A percentile compares a stretch with the other conserved stretches of the same genome.
phyloP scores from a whole-genome alignment of 92 coral and sea anemone genomes.

The Virgularia gustaviana region DNA sequence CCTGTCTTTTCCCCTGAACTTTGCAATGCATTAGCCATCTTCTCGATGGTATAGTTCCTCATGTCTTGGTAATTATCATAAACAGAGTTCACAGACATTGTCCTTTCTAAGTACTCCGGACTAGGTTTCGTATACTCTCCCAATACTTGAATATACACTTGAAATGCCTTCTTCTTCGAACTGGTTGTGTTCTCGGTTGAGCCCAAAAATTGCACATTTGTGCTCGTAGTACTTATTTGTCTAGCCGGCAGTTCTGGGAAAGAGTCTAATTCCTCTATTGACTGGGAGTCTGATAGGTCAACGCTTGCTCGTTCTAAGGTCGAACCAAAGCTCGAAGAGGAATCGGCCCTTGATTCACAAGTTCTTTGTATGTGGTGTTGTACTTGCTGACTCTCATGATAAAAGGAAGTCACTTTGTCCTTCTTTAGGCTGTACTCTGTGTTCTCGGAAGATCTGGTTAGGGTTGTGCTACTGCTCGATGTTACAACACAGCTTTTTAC shows the following conservation, averaged over 20 bases:
- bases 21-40: constrained; percentile 29
- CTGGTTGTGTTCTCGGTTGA: constrained; percentile 18
- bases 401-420: constrained; percentile 4
- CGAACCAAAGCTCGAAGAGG: constrained; percentile 27
- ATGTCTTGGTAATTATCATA: constrained; percentile 79
- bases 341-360: constrained; percentile 3
- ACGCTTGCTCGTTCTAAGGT: constrained; percentile 15
- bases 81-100: constrained; percentile 86
- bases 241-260: not conserved
- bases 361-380: not conserved
- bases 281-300: constrained; percentile 28
- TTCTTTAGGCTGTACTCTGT: constrained; percentile 31
- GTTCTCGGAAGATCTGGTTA: not conserved
- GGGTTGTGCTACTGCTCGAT: constrained; percentile 5
- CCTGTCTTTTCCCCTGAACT: constrained; percentile 17
- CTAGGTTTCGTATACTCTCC: constrained; percentile 80
- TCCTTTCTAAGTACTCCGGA: constrained; percentile 76
- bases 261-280: constrained; percentile 18
- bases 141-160: constrained; percentile 88
- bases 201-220: constrained; percentile 7
- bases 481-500: too few species aligned
- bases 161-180: constrained; percentile 64
- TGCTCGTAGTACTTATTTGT: not conserved
- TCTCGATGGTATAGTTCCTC: constrained; percentile 27
- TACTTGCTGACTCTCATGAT: constrained; percentile 26